Percentiles rank a stretch among this genome's conserved stretches.
Conservation (phyloP, 2,113 vertebrate genomes). For the Bujurquina vittata region DNA sequence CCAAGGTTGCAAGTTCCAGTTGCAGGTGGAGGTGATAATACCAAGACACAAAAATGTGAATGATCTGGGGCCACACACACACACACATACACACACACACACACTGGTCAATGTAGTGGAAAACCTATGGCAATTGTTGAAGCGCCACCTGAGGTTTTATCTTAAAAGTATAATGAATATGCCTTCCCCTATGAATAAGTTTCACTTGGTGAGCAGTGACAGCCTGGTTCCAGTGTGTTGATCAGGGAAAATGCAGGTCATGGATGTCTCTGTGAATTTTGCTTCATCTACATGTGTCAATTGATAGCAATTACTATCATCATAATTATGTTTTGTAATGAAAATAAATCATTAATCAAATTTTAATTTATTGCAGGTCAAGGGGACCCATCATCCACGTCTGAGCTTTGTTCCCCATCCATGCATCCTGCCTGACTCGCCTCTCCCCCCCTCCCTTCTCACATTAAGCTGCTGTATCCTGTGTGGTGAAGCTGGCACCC, state of each 20-base stretch:
- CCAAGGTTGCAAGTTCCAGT: no score
- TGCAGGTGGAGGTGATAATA: no score
- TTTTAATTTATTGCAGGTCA: neutral
- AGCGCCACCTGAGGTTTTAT: slow-evolving; percentile 27
- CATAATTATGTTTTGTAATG: neutral
- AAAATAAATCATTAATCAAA: neutral
- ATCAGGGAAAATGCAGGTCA: slow-evolving; percentile 35
- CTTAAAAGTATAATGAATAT: slow-evolving; percentile 56
- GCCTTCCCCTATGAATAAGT: slow-evolving; percentile 33
- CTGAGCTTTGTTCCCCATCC: neutral
- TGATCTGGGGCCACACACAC: no score
- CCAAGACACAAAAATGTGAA: no score
- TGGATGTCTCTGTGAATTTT: slow-evolving; percentile 25
- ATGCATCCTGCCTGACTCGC: neutral
- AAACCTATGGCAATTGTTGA: slow-evolving; percentile 38
- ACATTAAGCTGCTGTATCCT: slow-evolving; percentile 26
- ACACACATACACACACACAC: slow-evolving; percentile 6
- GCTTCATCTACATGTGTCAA: slow-evolving; percentile 40
- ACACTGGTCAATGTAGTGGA: slow-evolving; percentile 23
- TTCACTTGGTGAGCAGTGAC: slow-evolving; percentile 31
- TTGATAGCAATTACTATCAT: neutral
- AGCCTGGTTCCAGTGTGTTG: slow-evolving; percentile 51
- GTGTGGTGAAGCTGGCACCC: slow-evolving; percentile 58
- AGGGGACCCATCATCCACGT: neutral
- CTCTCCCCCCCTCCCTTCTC: neutral